Base-by-base conservation (phyloP, 1,140 invertebrate species). In the Phymastichus coffea region DNA sequence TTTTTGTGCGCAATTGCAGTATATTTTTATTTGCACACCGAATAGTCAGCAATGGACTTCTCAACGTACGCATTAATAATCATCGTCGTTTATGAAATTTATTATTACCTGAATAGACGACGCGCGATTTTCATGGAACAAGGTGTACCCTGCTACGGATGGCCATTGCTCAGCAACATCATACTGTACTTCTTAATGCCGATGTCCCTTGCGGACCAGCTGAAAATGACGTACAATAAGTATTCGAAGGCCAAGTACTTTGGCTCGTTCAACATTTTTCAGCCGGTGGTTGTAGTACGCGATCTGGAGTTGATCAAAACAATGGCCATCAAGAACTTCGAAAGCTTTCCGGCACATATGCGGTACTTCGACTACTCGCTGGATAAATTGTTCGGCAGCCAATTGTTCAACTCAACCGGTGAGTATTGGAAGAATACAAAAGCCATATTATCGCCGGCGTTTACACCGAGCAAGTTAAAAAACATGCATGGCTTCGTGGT, bases 241-340 rank as follows among this genome's bases (percentile, higher is more conserved):
- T 55, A 57, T 1, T 40, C 61, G 0, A 53, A 71, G 0, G 60
- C 66, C 19, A 78, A 64, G 63, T 76, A 84, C 55, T 68, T 77
- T 0, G 84, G 80, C 3, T 71, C 80, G 20, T 85, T 75, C 41
- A 80, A 85, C 47, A 76, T 86, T 23, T 56, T 73, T 1, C 76
- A 70, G 2, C 85, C 85, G 0, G 66, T 80, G 3, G 63, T 87
- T 9, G 49, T 87, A 7, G 61, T 88, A 2, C 80, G 81, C 28
- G 87, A 88, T 73, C 82, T 81, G 0, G 84, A 87, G 35, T 44
- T 87, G 1, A 83, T 88, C 9, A 58, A 58, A 30, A 70, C 68
- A 30, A 76, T 88, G 4, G 77, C 81, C 0, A 76, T 88, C 0
- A 87, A 87, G 69, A 81, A 88, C 64, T 88, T 88, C 59, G 85